These are phyloP conservation scores for Leptoteleia sp. DNA, from an alignment of 1,140 invertebrate species.

Conservation along the genomic window DNA sequence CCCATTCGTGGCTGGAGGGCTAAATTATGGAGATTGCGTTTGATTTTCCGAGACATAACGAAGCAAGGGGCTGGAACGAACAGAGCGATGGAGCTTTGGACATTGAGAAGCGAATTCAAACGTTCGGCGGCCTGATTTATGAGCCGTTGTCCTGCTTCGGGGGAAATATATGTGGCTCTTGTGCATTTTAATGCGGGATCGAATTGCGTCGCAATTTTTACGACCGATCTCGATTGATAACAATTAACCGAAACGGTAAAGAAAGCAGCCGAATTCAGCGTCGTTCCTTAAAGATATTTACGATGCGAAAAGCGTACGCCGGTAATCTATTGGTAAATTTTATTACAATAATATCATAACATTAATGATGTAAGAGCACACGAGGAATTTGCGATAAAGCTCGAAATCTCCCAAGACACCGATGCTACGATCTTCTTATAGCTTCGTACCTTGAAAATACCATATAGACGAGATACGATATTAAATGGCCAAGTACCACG, in stretches of 20 bases:
- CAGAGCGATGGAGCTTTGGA: slow-evolving; percentile 31
- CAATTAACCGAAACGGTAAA: too few relatives aligned
- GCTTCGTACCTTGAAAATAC: slow-evolving; percentile 60
- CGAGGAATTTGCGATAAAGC: slow-evolving; percentile 62
- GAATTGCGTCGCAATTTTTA: slow-evolving; percentile 29
- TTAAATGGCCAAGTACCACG: slow-evolving; percentile 70
- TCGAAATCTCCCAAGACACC: slow-evolving; percentile 64
- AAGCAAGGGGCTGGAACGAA: slow-evolving; percentile 31
- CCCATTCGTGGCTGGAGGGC: slow-evolving; percentile 50
- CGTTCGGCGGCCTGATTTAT: slow-evolving; percentile 58
- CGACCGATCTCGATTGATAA: too few relatives aligned
- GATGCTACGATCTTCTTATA: slow-evolving; percentile 61
- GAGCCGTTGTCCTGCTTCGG: slow-evolving; percentile 49
- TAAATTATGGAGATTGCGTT: slow-evolving; percentile 73
- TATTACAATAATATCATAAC: slow-evolving; percentile 52
- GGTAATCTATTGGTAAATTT: slow-evolving; percentile 44
- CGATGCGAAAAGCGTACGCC: too few relatives aligned
- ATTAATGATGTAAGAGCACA: slow-evolving; percentile 59
- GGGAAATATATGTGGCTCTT: slow-evolving; percentile 55
- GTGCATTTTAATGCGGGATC: slow-evolving; percentile 55
- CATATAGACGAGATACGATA: slow-evolving; percentile 69
- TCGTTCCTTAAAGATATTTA: too few relatives aligned
- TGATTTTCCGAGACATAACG: slow-evolving; percentile 70
- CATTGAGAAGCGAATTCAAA: slow-evolving; percentile 56
- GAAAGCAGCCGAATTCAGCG: too few relatives aligned